Conservation (phyloP, 2,113 vertebrate genomes). For the Prochilodus magdalenae region DNA sequence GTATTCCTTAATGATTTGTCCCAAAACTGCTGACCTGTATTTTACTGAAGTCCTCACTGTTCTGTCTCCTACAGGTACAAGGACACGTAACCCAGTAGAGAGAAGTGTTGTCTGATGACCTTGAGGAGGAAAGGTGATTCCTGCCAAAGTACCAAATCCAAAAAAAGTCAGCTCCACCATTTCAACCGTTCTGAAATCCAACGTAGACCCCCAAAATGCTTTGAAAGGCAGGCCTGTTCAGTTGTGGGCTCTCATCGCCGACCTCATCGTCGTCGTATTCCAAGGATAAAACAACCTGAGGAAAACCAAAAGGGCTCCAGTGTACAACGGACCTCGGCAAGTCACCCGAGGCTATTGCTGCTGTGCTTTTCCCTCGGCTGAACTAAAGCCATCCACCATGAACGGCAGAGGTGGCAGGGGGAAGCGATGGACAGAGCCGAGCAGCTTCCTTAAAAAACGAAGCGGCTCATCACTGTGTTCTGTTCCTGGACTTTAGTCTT, state of each 20-base stretch:
- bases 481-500: too few relatives aligned
- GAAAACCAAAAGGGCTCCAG: constrained; percentile 25
- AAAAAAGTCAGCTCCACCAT: neutral
- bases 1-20: too few relatives aligned
- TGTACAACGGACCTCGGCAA: neutral
- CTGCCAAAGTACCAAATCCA: neutral
- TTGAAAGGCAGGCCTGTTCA: neutral
- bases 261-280: neutral
- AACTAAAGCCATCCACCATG: constrained; percentile 3
- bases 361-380: neutral
- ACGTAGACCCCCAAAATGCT: constrained; percentile 18
- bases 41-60: too few relatives aligned
- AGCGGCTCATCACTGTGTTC: too few relatives aligned
- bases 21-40: too few relatives aligned
- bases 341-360: neutral
- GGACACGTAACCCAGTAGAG: constrained; percentile 70
- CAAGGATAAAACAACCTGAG: neutral
- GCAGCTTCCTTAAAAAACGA: too few relatives aligned
- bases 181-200: neutral
- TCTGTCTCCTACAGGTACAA: constrained; percentile 67
- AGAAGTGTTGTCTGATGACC: constrained; percentile 59
- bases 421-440: too few relatives aligned
- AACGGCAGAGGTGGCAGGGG: too few relatives aligned
- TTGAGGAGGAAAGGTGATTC: neutral
- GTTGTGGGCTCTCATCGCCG: neutral